Evolutionary conservation across 2,113 vertebrate genomes (phyloP), one percentile per base, ranked within the genome.

Genomic region (Plecotus auritus): DNA sequence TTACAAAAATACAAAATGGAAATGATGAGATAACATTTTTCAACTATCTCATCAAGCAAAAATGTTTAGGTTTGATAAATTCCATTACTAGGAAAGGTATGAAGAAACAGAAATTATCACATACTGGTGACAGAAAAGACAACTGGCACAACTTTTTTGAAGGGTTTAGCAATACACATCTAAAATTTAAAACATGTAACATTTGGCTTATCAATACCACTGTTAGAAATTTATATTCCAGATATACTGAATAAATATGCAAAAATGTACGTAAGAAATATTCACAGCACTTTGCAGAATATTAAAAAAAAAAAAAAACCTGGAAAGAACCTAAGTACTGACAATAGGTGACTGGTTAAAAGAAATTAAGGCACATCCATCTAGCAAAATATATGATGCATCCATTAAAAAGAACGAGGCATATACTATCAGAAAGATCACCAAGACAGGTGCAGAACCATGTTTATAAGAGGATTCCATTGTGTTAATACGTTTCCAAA

Each of bases 1-100:
- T 67, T 28, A 80, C 4, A 59, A 85, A 92, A 76, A 74, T 35
- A 67, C n/a, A 85, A 80, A 85, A 69, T 14, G 56, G 23, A 94
- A 88, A 96, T 84, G 26, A 89, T 59, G 40, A 64, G 14, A 56
- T 77, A 88, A 91, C n/a, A 94, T 64, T 85, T 84, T 76, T 69
- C 12, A 94, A 88, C 49, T 70, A 88, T 51, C 9, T 3, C 35
- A 77, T n/a, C 51, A 90, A 89, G 67, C 42, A 89, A 89, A 91
- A 76, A 85, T 91, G 69, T 47, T 69, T 81, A 84, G 16, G 45
- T 74, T 70, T 82, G 20, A 94, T 90, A 92, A 74, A 82, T 85
- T 64, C 20, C 3, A 88, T 64, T 82, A 69, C 40, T 45, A 18
- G 51, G 28, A 91, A 64, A 51, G 35, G 40, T 66, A 73, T 32